A percentile compares a stretch with the other conserved stretches of the same genome.
phyloP scores from a whole-genome alignment of 1,140 invertebrate genomes.

The Heliothis subflexa region DNA sequence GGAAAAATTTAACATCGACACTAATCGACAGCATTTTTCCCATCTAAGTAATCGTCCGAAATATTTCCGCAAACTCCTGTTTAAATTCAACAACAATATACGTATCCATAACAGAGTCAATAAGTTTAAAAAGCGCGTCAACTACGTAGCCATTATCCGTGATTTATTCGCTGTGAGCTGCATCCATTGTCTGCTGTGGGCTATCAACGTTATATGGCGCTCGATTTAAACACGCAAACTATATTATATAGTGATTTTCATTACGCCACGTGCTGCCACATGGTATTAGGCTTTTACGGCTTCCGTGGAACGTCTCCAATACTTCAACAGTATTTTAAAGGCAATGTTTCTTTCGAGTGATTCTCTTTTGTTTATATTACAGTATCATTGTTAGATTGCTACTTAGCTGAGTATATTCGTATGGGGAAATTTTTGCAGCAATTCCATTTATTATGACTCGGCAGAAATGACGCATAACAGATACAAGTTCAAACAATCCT shows the following conservation, averaged over 20 bases:
- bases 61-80: not conserved
- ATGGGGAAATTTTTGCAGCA: conserved; percentile 25
- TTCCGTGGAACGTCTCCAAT: conserved; percentile 21
- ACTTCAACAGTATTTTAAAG: conserved; percentile 25
- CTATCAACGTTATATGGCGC: conserved; percentile 61
- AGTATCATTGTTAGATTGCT: not conserved
- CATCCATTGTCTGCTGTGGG: conserved; percentile 69
- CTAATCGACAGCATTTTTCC: too few species aligned
- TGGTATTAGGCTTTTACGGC: conserved; percentile 60
- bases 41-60: not conserved
- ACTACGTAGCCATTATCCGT: conserved; percentile 65
- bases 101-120: conserved; percentile 62
- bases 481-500: conserved; percentile 20
- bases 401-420: not conserved
- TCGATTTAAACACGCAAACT: conserved; percentile 62
- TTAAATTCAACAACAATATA: conserved; percentile 19
- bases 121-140: conserved; percentile 69
- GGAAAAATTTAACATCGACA: too few species aligned
- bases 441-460: conserved; percentile 26
- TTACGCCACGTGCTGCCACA: conserved; percentile 60
- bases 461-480: conserved; percentile 17
- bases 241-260: conserved; percentile 68
- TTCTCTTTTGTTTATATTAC: not conserved
- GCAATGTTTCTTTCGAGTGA: not conserved
- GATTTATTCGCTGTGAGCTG: conserved; percentile 68